These are phyloP conservation scores for Anoplophora glabripennis DNA, from an alignment of 1,140 invertebrate genomes.

Conservation along the genomic window DNA sequence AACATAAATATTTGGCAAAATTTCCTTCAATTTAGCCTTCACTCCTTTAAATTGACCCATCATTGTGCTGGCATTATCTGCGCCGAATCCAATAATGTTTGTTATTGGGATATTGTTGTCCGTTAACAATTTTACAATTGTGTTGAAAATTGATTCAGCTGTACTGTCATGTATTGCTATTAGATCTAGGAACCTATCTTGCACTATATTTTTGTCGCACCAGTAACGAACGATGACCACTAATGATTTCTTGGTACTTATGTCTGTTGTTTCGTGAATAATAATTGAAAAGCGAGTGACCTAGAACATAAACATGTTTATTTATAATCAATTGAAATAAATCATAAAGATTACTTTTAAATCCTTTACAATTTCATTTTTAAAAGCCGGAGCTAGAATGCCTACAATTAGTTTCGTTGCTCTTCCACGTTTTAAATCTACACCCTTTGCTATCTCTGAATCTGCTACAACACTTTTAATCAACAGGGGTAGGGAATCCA, in stretches of 20 bases:
- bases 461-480: too few relatives aligned
- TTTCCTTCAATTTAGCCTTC: conserved; percentile 1
- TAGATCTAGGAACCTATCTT: conserved; percentile 1
- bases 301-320: too few relatives aligned
- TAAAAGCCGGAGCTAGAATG: not conserved
- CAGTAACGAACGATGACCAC: conserved; percentile 2
- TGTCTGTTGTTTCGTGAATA: conserved; percentile 2
- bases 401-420: conserved; percentile 4
- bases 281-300: not conserved
- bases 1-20: not conserved
- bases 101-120: conserved; percentile 11
- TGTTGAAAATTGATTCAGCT: not conserved
- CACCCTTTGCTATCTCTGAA: not conserved
- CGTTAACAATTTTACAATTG: not conserved
- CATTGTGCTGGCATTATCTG: conserved; percentile 1
- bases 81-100: conserved; percentile 8
- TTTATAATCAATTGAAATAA: too few relatives aligned
- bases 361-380: not conserved
- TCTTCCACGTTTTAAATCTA: not conserved
- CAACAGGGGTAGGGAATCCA: too few relatives aligned
- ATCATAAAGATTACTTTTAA: not conserved
- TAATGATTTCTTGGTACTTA: not conserved
- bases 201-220: not conserved
- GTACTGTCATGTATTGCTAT: not conserved
- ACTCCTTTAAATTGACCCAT: conserved; percentile 1